Conservation (phyloP, 2,797 vertebrate genomes). For the Coendou prehensilis region DNA sequence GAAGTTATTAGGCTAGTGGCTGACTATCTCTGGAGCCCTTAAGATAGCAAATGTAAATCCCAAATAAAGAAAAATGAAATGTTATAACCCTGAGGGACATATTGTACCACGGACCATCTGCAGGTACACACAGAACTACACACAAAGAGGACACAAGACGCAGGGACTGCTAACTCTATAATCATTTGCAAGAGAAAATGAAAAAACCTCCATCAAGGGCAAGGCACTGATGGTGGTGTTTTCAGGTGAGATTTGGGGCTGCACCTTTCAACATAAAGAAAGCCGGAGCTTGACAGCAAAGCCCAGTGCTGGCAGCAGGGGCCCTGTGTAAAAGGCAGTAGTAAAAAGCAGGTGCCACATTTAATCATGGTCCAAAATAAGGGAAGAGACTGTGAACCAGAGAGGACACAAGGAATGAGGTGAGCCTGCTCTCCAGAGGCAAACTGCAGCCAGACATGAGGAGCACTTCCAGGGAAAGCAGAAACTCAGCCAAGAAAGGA, state of each 20-base stretch:
- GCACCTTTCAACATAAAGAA: neutral
- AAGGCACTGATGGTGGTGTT: neutral
- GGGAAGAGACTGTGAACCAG: neutral
- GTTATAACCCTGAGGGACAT: neutral
- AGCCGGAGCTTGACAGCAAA: neutral
- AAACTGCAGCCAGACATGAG: neutral
- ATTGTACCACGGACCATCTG: neutral
- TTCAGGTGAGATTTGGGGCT: neutral
- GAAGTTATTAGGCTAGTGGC: neutral
- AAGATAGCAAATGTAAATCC: constrained; percentile 5
- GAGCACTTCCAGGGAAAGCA: neutral
- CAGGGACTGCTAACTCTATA: neutral
- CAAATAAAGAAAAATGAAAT: neutral
- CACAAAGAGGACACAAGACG: neutral
- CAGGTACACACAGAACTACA: neutral
- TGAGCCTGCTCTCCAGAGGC: neutral
- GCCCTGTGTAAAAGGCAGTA: neutral
- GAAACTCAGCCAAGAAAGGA: neutral
- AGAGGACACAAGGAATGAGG: neutral
- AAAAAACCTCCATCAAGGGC: neutral
- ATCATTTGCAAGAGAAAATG: neutral
- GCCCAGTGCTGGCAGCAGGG: neutral
- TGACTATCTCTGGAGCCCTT: neutral
- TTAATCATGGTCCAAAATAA: neutral
- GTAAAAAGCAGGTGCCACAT: neutral